Conservation (phyloP, 2,113 vertebrate genomes). For the Malaclemys terrapin region DNA sequence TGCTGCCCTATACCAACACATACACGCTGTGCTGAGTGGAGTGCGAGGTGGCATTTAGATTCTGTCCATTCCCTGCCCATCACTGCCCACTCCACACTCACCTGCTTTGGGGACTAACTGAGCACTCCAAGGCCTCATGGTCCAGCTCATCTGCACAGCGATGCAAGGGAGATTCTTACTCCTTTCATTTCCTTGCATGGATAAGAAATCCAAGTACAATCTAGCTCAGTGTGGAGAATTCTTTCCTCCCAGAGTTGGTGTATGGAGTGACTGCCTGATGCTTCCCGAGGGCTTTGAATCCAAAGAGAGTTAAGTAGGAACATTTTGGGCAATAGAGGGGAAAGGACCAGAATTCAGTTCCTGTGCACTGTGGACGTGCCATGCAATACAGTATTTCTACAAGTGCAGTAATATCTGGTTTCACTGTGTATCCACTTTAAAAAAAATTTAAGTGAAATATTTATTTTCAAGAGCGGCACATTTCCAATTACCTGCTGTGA, state of each 20-base stretch:
- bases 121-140: neutral
- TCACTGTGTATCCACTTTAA: neutral
- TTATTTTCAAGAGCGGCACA: neutral
- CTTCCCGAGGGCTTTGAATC: neutral
- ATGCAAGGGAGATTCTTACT: neutral
- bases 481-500: neutral
- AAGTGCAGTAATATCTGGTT: neutral
- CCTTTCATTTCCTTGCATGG: neutral
- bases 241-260: neutral
- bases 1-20: neutral
- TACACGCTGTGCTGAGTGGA: neutral
- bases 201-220: neutral
- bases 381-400: neutral
- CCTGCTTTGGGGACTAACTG: no score
- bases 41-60: neutral
- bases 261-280: neutral
- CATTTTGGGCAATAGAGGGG: neutral
- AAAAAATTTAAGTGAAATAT: neutral
- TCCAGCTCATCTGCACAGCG: rapidly evolving
- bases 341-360: neutral
- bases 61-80: neutral
- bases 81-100: neutral
- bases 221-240: neutral
- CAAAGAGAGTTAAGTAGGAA: neutral
- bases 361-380: neutral